Conservation (phyloP, 2,113 vertebrate species). For the Chelonoidis abingdonii region DNA sequence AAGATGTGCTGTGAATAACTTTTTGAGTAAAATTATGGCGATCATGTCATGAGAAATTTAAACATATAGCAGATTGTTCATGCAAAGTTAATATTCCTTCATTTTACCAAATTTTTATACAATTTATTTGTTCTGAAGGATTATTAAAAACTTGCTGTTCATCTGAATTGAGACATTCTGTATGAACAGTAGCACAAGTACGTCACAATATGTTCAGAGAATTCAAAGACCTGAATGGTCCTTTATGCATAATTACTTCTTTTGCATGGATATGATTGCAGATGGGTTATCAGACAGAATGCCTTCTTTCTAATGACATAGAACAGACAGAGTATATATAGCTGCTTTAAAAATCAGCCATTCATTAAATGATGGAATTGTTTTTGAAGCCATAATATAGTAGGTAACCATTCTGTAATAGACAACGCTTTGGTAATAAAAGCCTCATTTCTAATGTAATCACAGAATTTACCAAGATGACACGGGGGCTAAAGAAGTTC, state of each 20-base stretch:
- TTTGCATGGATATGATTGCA: constrained; percentile 51
- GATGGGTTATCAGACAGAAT: constrained; percentile 73
- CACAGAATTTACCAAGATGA: neutral
- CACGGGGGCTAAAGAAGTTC: neutral
- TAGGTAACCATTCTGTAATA: constrained; percentile 43
- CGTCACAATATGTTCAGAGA: constrained; percentile 70
- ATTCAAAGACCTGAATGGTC: constrained; percentile 69
- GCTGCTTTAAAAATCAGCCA: neutral
- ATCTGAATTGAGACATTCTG: constrained; percentile 49
- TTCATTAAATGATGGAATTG: constrained; percentile 32
- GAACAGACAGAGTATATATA: neutral
- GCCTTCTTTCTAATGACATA: constrained; percentile 53
- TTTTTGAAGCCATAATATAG: constrained; percentile 48
- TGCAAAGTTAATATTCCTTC: constrained; percentile 33
- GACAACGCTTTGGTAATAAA: neutral
- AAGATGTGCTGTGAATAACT: neutral
- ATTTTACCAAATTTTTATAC: constrained; percentile 21
- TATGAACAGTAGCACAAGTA: constrained; percentile 70
- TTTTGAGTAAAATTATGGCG: neutral
- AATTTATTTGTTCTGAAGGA: constrained; percentile 28
- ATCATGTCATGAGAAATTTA: neutral
- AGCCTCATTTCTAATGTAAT: neutral
- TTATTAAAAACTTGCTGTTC: constrained; percentile 55
- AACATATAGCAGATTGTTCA: constrained; percentile 40
- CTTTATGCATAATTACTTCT: constrained; percentile 62